Evolutionary conservation across 1,140 invertebrate species (phyloP).

Genomic region (Calosoma granatense): DNA sequence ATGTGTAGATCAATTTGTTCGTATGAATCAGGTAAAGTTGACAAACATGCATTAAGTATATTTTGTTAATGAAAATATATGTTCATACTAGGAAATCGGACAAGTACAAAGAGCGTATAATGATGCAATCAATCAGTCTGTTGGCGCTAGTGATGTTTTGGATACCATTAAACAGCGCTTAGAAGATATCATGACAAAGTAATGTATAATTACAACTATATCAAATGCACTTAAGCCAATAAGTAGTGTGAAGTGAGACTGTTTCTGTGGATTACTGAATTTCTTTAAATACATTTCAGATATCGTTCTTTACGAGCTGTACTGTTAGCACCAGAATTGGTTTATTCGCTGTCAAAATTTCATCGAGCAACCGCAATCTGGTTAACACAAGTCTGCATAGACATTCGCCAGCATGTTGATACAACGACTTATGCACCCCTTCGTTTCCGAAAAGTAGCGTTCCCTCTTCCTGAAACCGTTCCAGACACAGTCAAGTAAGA

Average conservation of each 20-base stretch:
- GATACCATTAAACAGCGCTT: conserved; percentile 52
- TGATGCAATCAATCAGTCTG: conserved; percentile 43
- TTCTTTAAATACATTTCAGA: conserved; percentile 33
- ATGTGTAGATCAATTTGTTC: conserved; percentile 63
- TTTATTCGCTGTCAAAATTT: conserved; percentile 61
- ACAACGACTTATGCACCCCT: conserved; percentile 42
- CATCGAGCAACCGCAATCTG: conserved; percentile 73
- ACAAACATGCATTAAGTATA: conserved; percentile 7
- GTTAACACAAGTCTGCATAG: conserved; percentile 66
- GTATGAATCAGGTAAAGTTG: conserved; percentile 41
- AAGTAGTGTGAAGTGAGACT: conserved; percentile 29
- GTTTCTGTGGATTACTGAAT: conserved; percentile 14
- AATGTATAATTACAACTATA: conserved; percentile 28
- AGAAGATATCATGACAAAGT: conserved; percentile 49
- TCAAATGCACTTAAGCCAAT: conserved; percentile 29
- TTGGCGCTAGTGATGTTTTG: conserved; percentile 40
- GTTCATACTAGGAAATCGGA: conserved; percentile 51
- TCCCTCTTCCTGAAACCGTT: conserved; percentile 53
- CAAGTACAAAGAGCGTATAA: conserved; percentile 61
- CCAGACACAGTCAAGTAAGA: conserved; percentile 52
- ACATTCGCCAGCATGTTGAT: conserved; percentile 25
- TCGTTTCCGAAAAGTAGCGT: conserved; percentile 42
- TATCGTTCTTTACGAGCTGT: conserved; percentile 57
- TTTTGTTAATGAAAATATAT: conserved; percentile 2
- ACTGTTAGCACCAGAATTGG: conserved; percentile 57